Evolutionary conservation across 2,888 invertebrate genomes (phyloP).

Genomic region (Ochropleura plecta): DNA sequence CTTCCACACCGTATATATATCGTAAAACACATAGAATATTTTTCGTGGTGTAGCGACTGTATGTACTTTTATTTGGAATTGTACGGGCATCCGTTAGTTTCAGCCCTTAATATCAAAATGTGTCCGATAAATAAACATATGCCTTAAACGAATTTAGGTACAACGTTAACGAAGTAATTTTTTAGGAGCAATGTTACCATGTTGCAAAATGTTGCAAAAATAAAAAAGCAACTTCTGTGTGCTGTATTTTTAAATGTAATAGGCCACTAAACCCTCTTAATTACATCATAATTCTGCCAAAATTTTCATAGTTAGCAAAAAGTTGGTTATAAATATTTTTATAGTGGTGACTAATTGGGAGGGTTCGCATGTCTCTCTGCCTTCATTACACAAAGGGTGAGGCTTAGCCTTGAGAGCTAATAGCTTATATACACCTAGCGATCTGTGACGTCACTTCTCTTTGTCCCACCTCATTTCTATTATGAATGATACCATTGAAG

Average conservation of each 20-base stretch:
- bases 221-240: neutral
- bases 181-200: neutral
- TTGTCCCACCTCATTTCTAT: conserved; percentile 31
- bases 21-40: no score
- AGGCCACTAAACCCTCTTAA: neutral
- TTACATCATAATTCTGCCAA: conserved; percentile 15
- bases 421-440: conserved; percentile 55
- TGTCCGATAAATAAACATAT: neutral
- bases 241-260: neutral
- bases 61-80: no score
- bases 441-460: conserved; percentile 39
- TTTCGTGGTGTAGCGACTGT: no score
- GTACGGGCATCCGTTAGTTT: no score
- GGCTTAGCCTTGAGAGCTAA: conserved; percentile 65
- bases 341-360: conserved; percentile 73
- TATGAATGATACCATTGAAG: neutral
- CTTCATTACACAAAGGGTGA: conserved; percentile 72
- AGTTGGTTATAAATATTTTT: conserved; percentile 60
- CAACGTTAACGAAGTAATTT: neutral
- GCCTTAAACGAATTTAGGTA: neutral
- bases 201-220: neutral
- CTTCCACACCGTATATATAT: no score
- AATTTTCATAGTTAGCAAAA: conserved; percentile 19
- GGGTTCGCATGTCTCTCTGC: conserved; percentile 61
- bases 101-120: neutral